Conservation (phyloP, 1,140 invertebrate genomes). For the Pectinophora gossypiella region DNA sequence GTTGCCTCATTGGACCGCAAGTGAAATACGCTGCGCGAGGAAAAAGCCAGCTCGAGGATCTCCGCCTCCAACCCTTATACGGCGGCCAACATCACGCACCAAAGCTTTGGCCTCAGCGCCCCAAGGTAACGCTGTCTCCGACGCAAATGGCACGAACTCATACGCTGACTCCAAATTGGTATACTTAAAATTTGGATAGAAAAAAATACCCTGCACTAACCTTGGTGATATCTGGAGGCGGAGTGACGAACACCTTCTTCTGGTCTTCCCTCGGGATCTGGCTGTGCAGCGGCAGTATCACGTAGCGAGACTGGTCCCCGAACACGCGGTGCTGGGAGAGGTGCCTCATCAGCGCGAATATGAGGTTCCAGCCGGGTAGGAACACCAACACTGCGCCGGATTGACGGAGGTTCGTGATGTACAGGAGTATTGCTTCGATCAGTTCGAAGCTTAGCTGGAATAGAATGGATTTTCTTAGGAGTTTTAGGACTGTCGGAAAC, state of each 20-base stretch:
- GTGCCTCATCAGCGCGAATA: slow-evolving; percentile 93
- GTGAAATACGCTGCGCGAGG: too few species aligned
- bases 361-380: slow-evolving; percentile 95
- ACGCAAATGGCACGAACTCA: too few species aligned
- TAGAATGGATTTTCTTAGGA: neutral
- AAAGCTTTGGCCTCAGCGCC: too few species aligned
- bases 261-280: slow-evolving; percentile 94
- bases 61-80: too few species aligned
- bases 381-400: slow-evolving; percentile 94
- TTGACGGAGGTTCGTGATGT: slow-evolving; percentile 84
- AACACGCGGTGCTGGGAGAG: slow-evolving; percentile 85
- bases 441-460: slow-evolving; percentile 93
- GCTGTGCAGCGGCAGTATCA: slow-evolving; percentile 91
- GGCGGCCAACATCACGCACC: too few species aligned
- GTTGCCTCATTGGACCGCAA: too few species aligned
- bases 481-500: neutral
- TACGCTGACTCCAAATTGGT: too few species aligned
- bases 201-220: too few species aligned
- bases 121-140: too few species aligned
- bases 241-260: slow-evolving; percentile 88
- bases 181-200: too few species aligned
- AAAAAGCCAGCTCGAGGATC: too few species aligned
- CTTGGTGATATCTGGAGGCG: slow-evolving; percentile 75
- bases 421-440: slow-evolving; percentile 86
- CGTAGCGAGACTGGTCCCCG: slow-evolving; percentile 78